These are phyloP conservation scores for Germaria angustata DNA, from an alignment of 2,888 invertebrate genomes.

Conservation along the genomic window DNA sequence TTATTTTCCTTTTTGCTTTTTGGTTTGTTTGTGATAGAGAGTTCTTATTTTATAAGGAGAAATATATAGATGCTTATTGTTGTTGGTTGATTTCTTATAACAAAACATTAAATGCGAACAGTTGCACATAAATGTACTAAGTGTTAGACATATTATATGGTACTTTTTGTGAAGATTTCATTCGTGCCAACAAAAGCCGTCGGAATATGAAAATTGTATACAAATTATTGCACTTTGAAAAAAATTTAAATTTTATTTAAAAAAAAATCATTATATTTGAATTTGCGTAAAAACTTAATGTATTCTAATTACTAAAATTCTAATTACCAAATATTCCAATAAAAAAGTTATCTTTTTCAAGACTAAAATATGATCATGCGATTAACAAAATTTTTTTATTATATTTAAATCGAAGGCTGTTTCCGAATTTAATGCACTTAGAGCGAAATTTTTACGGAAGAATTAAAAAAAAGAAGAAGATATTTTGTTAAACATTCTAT, in stretches of 20 bases:
- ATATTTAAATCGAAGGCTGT: too few species aligned
- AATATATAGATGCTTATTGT: constrained; percentile 13
- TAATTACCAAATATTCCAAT: too few species aligned
- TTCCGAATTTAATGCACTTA: too few species aligned
- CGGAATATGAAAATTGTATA: not conserved
- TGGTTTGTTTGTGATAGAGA: constrained; percentile 31
- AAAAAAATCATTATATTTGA: too few species aligned
- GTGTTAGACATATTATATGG: not conserved
- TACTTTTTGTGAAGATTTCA: constrained; percentile 36
- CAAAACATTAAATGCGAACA: constrained; percentile 50
- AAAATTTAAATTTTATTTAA: too few species aligned
- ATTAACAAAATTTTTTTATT: too few species aligned
- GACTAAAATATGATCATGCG: too few species aligned
- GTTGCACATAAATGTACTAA: constrained; percentile 56
- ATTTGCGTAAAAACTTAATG: too few species aligned
- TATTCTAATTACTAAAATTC: too few species aligned
- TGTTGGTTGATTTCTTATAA: constrained; percentile 22
- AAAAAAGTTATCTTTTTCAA: not conserved
- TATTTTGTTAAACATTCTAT: too few species aligned
- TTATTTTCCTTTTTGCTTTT: not conserved
- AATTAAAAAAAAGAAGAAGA: too few species aligned
- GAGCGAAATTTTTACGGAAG: too few species aligned
- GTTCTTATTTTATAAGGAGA: constrained; percentile 40
- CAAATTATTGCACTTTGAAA: not conserved
- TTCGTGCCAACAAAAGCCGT: constrained; percentile 47